Base-by-base conservation (phyloP, 1,140 invertebrate genomes). In the Nephila pilipes region DNA sequence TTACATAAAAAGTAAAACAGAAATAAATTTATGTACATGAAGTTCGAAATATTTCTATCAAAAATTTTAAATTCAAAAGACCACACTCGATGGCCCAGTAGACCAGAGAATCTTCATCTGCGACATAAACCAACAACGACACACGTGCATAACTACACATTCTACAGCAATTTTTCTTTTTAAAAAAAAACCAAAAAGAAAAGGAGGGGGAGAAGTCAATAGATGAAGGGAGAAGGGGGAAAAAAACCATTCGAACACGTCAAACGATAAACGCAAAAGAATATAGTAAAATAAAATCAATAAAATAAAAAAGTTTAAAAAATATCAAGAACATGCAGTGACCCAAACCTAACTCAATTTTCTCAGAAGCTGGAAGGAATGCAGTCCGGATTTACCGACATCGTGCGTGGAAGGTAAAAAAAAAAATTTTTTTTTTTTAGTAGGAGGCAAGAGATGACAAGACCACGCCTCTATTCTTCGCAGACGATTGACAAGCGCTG, bases 401-500 rank as follows among this genome's bases (percentile, higher is more conserved):
- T 29, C 14, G 29, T 32, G 69, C 69, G 29, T 5, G 5, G 29
- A 36, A 32, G 63, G 25, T 63, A 14, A 57, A 12, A 87, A 85
- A 58, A 58, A 85, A 58, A 85, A 85, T 85, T 12, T 0, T 57
- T 54, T n/a, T 46, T 46, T 58, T 58, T 22, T 65, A 25, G 63
- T 65, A 65, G 69, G 69, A 75, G 63, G 69, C 69, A 75, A 38
- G 38, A 89, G 65, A 32, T 25, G 46, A 90, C 88, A 55, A 75
- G n/a, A 80, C 75, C n/a, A 46, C 65, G 20, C 55, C 54, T 57
- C 69, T 18, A 22, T 55, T 57, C 69, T 79, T 79, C 65, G 46
- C 25, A 55, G 54, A 81, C 58, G 87, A 89, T 58, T 81, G 88
- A 90, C 88, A 63, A 46, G 54, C 75, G 38, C 46, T 90, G 88